phyloP scores from a whole-genome alignment of 2,888 invertebrate species.

The Dilophus febrilis region DNA sequence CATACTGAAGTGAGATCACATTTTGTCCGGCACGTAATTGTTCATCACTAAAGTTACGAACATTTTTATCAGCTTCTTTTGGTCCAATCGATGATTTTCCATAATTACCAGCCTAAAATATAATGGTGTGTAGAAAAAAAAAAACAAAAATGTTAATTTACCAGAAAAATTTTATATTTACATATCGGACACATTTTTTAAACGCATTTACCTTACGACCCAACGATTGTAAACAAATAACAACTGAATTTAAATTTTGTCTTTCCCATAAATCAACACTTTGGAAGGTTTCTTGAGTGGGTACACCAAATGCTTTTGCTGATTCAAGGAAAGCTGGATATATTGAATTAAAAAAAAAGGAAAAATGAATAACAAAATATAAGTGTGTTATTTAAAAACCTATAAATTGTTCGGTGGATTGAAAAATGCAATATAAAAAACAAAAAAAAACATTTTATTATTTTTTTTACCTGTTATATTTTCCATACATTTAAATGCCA shows the following conservation, averaged over 20 bases:
- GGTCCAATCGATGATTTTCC: slow-evolving; percentile 87
- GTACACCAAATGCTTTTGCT: slow-evolving; percentile 73
- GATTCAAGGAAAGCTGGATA: slow-evolving; percentile 59
- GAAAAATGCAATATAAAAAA: too few relatives aligned
- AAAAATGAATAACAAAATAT: too few relatives aligned
- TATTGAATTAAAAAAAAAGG: too few relatives aligned
- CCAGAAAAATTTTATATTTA: background rate
- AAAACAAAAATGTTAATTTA: background rate
- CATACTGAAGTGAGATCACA: slow-evolving; percentile 89
- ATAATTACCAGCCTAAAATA: slow-evolving; percentile 31
- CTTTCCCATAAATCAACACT: slow-evolving; percentile 95
- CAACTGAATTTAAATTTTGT: slow-evolving; percentile 90
- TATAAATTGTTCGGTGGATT: too few relatives aligned
- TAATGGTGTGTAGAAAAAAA: slow-evolving; percentile 5
- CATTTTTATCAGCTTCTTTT: slow-evolving; percentile 90
- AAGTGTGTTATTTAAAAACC: too few relatives aligned
- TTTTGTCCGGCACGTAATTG: slow-evolving; percentile 84
- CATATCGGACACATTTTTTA: background rate
- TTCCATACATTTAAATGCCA: slow-evolving; percentile 98
- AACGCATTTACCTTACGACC: slow-evolving; percentile 65
- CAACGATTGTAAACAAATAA: slow-evolving; percentile 84
- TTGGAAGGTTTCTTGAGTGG: slow-evolving; percentile 88
- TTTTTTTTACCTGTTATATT: slow-evolving; percentile 54
- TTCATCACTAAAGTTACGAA: slow-evolving; percentile 84
- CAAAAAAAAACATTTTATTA: background rate